Base-by-base conservation (phyloP, 2,113 vertebrate genomes). In the Hemichromis elongatus region DNA sequence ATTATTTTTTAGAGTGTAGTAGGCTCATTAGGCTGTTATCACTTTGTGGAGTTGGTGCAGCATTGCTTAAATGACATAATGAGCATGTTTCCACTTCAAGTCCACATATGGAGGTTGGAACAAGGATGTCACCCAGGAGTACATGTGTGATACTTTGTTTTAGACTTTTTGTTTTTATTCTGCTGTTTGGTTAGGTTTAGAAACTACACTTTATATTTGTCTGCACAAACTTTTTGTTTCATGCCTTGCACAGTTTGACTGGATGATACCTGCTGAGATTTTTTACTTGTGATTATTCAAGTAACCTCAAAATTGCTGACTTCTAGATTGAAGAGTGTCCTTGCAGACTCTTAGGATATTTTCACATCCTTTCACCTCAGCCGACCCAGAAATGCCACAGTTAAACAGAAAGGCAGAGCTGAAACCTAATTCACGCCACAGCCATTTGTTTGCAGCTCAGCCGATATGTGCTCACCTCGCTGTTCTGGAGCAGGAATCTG, bases 351-450 rank as follows among this genome's bases (percentile, higher is more conserved):
- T 0, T 35, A 26, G 16, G 18, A 30, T 18, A 47, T 21, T 50
- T 50, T 77, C 80, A 84, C 82, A 57, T 81, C 88, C 81, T 52
- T 10, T 91, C 86, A 85, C 83, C 88, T 90, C 78, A 88, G 52
- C 47, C 80, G 87, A 80, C 73, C 59, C n/a, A 28, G 35, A 55
- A 66, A 54, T 90, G 68, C 53, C 78, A 35, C 55, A 4, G 21
- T 8, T 10, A 59, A 66, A 80, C 82, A 88, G 70, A 59, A 90
- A 85, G 80, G 81, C 37, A 37, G 63, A 35, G 70, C 66, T 86
- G 70, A 87, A 85, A 90, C 55, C 68, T 30, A 18, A 81, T 40
- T 86, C 59, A 6, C 5, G 2, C 82, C 79, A 61, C 70, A 68
- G 83, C 70, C 66, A 77, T 85, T 68, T 70, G 28, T 63, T 75